These are phyloP conservation scores for Calameuta idolon DNA, from an alignment of 2,888 invertebrate genomes.

Conservation along the genomic window DNA sequence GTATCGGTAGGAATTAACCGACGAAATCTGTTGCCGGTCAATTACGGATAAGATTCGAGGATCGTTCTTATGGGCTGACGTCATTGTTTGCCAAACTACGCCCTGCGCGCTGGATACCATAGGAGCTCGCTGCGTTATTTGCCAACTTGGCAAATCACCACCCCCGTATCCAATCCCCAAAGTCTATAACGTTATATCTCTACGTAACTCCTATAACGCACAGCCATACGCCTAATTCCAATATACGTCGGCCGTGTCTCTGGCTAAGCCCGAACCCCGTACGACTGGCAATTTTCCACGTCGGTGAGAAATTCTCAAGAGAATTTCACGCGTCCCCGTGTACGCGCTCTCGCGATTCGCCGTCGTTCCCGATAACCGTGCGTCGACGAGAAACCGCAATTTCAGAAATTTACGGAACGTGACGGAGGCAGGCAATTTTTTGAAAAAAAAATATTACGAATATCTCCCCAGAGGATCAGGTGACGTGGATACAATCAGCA, in stretches of 20 bases:
- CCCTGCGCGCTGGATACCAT: neutral
- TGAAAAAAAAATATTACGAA: too few species aligned
- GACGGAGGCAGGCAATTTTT: too few species aligned
- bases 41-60: conserved; percentile 25
- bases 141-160: neutral
- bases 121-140: conserved; percentile 12
- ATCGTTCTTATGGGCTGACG: conserved; percentile 27
- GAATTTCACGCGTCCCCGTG: neutral
- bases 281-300: neutral
- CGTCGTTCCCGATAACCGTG: neutral
- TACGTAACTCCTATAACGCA: neutral
- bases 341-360: too few species aligned
- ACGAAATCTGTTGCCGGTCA: conserved; percentile 10
- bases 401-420: neutral
- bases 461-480: too few species aligned
- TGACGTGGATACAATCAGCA: too few species aligned
- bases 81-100: conserved; percentile 36
- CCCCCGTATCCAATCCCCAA: neutral
- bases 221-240: neutral
- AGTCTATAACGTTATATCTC: neutral
- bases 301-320: neutral
- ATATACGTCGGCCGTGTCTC: neutral
- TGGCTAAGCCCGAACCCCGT: neutral
- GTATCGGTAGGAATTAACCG: neutral
- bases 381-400: too few species aligned